A percentile compares a stretch with the other conserved stretches of the same genome.
phyloP scores from a whole-genome alignment of 2,113 vertebrate species.

The Sorex araneus region DNA sequence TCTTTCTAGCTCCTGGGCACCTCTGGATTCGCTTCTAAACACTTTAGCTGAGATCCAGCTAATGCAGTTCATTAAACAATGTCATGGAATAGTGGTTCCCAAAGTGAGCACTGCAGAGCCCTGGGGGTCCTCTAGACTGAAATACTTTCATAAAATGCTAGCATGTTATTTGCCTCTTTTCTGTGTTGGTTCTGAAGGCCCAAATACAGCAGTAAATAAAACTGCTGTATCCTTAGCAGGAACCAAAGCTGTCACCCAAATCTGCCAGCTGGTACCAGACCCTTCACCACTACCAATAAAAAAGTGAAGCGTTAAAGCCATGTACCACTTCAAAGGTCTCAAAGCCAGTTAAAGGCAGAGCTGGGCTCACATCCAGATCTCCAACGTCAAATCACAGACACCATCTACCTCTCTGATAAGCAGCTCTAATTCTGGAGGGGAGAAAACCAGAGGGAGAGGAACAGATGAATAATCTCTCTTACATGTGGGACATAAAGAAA shows the following conservation, averaged over 20 bases:
- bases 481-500: too few species aligned
- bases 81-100: background rate
- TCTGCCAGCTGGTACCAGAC: background rate
- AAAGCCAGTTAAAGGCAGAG: background rate
- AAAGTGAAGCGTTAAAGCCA: slow-evolving; percentile 42
- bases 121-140: background rate
- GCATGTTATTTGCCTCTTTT: background rate
- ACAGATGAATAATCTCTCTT: too few species aligned
- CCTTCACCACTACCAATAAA: background rate
- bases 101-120: background rate
- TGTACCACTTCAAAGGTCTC: slow-evolving; percentile 2
- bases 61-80: background rate
- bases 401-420: background rate
- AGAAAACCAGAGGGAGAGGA: background rate
- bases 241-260: slow-evolving; percentile 1
- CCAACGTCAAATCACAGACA: too few species aligned
- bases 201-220: background rate
- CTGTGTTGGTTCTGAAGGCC: background rate
- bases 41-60: too few species aligned
- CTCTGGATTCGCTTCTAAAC: background rate
- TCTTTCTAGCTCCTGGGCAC: background rate
- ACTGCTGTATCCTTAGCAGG: background rate
- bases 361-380: background rate
- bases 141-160: background rate
- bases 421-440: background rate